Evolutionary conservation across 1,140 invertebrate genomes (phyloP).

Genomic region (Lepidurus apus): DNA sequence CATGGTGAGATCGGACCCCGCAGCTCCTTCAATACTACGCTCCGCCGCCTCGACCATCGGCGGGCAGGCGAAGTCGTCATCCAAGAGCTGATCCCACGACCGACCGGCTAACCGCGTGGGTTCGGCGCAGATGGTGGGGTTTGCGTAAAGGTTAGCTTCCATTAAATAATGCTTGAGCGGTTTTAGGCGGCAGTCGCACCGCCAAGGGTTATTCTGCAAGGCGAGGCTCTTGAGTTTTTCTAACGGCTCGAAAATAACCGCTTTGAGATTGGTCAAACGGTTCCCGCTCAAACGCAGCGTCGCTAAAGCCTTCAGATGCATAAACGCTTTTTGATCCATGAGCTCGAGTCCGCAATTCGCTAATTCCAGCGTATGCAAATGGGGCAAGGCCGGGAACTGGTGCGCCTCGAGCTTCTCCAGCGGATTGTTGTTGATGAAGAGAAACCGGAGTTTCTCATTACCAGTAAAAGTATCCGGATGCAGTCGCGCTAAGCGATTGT

Average conservation of each 20-base stretch:
- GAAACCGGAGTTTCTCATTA: conserved; percentile 63
- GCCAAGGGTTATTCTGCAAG: conserved; percentile 81
- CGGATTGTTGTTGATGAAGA: conserved; percentile 66
- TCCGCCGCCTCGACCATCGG: conserved; percentile 56
- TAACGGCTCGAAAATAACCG: conserved; percentile 60
- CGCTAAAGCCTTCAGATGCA: conserved; percentile 59
- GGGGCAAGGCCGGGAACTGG: conserved; percentile 65
- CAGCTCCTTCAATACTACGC: conserved; percentile 59
- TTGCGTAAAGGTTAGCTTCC: conserved; percentile 61
- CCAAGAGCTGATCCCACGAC: conserved; percentile 59
- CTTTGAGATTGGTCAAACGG: conserved; percentile 58
- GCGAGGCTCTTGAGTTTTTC: conserved; percentile 66
- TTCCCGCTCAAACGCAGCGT: conserved; percentile 64
- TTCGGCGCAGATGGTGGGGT: conserved; percentile 57
- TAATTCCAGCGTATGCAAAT: conserved; percentile 65
- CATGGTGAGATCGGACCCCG: conserved; percentile 69
- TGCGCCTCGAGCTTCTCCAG: conserved; percentile 54
- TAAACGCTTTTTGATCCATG: conserved; percentile 65
- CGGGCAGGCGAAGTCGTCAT: conserved; percentile 65
- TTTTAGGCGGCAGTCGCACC: conserved; percentile 76
- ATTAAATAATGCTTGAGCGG: conserved; percentile 75
- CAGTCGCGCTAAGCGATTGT: conserved; percentile 61
- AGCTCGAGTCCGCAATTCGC: conserved; percentile 65
- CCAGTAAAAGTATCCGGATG: conserved; percentile 65
- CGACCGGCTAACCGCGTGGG: conserved; percentile 54